Base-by-base conservation (phyloP, 2,797 vertebrate genomes). In the Bradypodion pumilum region DNA sequence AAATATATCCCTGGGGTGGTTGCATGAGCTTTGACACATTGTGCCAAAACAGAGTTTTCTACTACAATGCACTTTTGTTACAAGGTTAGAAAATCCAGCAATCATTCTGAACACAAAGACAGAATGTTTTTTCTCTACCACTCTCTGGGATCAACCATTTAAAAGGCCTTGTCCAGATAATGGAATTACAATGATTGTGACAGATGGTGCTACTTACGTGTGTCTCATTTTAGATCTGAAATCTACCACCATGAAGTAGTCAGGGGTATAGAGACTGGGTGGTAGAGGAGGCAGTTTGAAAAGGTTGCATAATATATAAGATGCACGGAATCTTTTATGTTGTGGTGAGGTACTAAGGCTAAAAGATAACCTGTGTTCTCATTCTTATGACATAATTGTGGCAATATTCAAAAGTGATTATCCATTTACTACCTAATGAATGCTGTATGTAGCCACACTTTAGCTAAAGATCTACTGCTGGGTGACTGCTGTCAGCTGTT, bases 371-470 rank as follows among this genome's bases (percentile, higher is more conserved):
- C 66, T 16, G 25, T 2, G 0, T 27, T 85, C n/a, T 73, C 69
- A 8, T 4, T 89, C 76, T 78, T 59, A 0, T 59, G 40, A 91
- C 88, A 89, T 16, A 88, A 7, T 16, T 80, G 42, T 77, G 77
- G 86, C 74, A 83, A 79, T 81, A 89, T 77, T 82, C 49, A 78
- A 84, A 87, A 92, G 35, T 78, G 63, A 65, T 88, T 69, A 92
- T 86, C 35, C 37, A 86, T 40, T 73, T 84, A 83, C 82, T 92
- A 88, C 88, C 85, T 10, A 88, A 77, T 40, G 49, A 29, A 42
- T 19, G 29, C 74, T 23, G 37, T 62, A 15, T 60, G n/a, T n/a
- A n/a, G n/a, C 27, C 27, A 63, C 3, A 44, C 25, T 62, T 40
- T 6, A 65, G 29, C 1, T 35, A 65, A n/a, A 46, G 46, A 65